phyloP scores from a whole-genome alignment of 2,797 vertebrate species.

The Myotis daubentonii region DNA sequence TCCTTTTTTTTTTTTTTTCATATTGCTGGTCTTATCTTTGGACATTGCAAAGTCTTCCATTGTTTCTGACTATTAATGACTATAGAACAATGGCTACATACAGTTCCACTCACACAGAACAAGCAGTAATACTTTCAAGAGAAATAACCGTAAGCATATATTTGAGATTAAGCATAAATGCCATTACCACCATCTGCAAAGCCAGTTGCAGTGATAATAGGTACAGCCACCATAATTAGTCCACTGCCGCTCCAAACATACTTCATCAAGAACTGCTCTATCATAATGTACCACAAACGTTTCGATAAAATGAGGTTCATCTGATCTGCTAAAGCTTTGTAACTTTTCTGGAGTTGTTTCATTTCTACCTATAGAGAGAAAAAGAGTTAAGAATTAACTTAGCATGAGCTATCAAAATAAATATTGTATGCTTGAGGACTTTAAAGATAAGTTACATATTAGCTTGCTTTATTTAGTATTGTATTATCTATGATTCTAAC shows the following conservation, averaged over 20 bases:
- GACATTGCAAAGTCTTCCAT: background rate
- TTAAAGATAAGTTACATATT: background rate
- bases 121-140: conserved; percentile 28
- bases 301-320: conserved; percentile 98
- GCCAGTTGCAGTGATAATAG: conserved; percentile 97
- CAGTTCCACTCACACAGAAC: background rate
- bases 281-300: conserved; percentile 98
- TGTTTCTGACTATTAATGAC: conserved; percentile 41
- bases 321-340: conserved; percentile 94
- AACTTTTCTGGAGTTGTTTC: conserved; percentile 97
- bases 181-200: conserved; percentile 96
- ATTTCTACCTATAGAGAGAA: conserved; percentile 93
- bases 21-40: background rate
- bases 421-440: background rate
- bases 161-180: conserved; percentile 67
- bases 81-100: background rate
- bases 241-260: conserved; percentile 98
- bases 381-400: conserved; percentile 59
- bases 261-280: conserved; percentile 99
- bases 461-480: conserved; percentile 32
- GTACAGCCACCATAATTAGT: conserved; percentile 98
- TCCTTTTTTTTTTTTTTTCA: background rate
- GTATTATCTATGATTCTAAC: background rate
- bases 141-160: conserved; percentile 51
- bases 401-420: conserved; percentile 29